Evolutionary conservation across 2,113 vertebrate genomes (phyloP).

Genomic region (Eulacestoma nigropectus): DNA sequence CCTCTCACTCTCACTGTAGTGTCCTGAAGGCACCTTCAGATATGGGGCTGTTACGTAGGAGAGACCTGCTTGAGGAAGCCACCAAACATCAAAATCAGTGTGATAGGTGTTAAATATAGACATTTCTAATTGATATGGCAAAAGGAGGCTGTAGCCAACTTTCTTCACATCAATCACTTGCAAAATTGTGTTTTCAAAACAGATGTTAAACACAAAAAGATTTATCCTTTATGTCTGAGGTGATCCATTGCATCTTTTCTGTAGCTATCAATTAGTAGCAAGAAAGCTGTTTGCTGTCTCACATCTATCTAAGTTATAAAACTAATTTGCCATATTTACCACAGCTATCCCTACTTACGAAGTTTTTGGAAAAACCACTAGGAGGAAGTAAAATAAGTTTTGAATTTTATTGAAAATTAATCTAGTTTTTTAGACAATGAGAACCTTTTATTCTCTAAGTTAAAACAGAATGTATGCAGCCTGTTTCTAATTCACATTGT

Average conservation of each 20-base stretch:
- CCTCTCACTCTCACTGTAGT: background rate
- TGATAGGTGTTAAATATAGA: background rate
- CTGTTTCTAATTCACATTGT: conserved; percentile 67
- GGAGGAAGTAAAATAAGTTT: conserved; percentile 42
- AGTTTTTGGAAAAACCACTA: background rate
- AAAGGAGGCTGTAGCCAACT: background rate
- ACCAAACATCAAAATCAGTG: background rate
- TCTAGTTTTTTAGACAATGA: conserved; percentile 45
- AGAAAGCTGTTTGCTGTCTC: background rate
- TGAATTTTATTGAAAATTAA: conserved; percentile 54
- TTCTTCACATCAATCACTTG: conserved; percentile 12
- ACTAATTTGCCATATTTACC: background rate
- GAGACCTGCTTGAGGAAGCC: background rate
- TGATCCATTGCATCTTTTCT: conserved; percentile 16
- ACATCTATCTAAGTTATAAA: background rate
- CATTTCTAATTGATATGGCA: background rate
- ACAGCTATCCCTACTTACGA: background rate
- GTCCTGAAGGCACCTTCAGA: background rate
- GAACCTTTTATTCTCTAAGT: conserved; percentile 63
- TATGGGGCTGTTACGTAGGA: background rate
- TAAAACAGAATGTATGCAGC: conserved; percentile 49
- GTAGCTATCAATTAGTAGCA: conserved; percentile 6
- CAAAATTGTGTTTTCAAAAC: conserved; percentile 7
- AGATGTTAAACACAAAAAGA: background rate
- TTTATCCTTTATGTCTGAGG: conserved; percentile 17